A percentile compares a stretch with the other conserved stretches of the same genome.
phyloP scores from a whole-genome alignment of 1,140 invertebrate species.

The Conus ventricosus region DNA sequence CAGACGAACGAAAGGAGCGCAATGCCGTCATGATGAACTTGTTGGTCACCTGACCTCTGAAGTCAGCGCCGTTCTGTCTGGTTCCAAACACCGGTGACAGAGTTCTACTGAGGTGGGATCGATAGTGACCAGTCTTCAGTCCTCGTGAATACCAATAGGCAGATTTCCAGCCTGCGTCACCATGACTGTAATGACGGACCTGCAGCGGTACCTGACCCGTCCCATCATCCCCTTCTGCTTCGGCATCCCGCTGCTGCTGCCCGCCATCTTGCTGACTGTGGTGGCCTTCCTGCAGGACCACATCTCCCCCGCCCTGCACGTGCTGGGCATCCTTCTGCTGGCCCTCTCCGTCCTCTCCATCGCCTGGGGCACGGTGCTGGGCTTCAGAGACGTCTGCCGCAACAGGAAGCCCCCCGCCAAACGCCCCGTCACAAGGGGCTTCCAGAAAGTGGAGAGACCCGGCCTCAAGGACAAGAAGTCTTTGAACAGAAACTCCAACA shows the following conservation, averaged over 20 bases:
- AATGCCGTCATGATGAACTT: too few relatives aligned
- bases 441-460: neutral
- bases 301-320: slow-evolving; percentile 11
- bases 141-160: too few relatives aligned
- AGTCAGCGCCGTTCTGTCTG: too few relatives aligned
- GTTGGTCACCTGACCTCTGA: too few relatives aligned
- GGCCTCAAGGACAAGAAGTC: neutral
- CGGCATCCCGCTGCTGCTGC: slow-evolving; percentile 17
- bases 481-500: neutral
- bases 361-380: slow-evolving; percentile 7
- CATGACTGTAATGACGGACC: neutral
- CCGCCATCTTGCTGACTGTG: neutral
- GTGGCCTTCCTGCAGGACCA: slow-evolving; percentile 28
- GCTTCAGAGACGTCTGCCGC: slow-evolving; percentile 7
- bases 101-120: too few relatives aligned
- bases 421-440: neutral
- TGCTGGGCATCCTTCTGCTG: slow-evolving; percentile 17
- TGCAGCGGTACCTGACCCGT: neutral
- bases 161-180: neutral
- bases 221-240: slow-evolving; percentile 28
- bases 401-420: neutral
- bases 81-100: too few relatives aligned
- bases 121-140: too few relatives aligned
- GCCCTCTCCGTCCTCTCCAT: slow-evolving; percentile 9
- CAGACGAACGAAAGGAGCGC: too few relatives aligned